Evolutionary conservation across 2,888 invertebrate genomes (phyloP).

Genomic region (Drosophila flavopinicola): DNA sequence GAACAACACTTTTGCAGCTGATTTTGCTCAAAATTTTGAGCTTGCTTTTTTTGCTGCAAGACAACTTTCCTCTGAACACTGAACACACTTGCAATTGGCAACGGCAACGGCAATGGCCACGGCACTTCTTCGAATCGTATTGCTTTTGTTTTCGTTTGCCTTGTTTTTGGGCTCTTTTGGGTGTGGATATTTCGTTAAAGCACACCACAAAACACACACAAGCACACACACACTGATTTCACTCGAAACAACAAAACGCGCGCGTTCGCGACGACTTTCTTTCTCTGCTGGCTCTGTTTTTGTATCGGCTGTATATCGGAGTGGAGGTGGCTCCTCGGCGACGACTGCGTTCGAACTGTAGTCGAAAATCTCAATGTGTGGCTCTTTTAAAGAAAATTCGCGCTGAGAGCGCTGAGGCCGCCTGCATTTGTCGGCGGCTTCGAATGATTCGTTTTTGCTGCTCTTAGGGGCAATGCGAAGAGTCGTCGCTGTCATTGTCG

Average conservation of each 20-base stretch:
- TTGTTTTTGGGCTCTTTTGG: slow-evolving; percentile 21
- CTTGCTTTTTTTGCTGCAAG: slow-evolving; percentile 33
- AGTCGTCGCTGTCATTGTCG: slow-evolving; percentile 22
- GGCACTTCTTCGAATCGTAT: slow-evolving; percentile 47
- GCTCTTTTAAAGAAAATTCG: slow-evolving; percentile 81
- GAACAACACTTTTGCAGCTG: slow-evolving; percentile 11
- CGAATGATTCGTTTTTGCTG: slow-evolving; percentile 33
- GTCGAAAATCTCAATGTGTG: slow-evolving; percentile 52
- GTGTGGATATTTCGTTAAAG: slow-evolving; percentile 24
- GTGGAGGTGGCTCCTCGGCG: slow-evolving; percentile 66
- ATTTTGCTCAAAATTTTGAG: slow-evolving; percentile 5
- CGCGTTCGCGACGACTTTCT: slow-evolving; percentile 65
- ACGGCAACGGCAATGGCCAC: slow-evolving; percentile 22
- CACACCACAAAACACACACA: slow-evolving; percentile 11
- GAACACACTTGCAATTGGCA: slow-evolving; percentile 59
- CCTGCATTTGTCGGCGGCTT: slow-evolving; percentile 29
- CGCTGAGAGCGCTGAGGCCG: slow-evolving; percentile 38
- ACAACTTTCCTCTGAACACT: slow-evolving; percentile 71
- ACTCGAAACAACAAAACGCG: slow-evolving; percentile 50
- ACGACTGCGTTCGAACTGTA: slow-evolving; percentile 77
- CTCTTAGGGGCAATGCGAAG: slow-evolving; percentile 57
- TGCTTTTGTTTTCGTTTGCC: slow-evolving; percentile 50
- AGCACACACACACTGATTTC: slow-evolving; percentile 59
- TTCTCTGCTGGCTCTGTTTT: slow-evolving; percentile 40
- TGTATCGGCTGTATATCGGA: slow-evolving; percentile 1